Evolutionary conservation across 2,797 vertebrate genomes (phyloP).

Genomic region (Sebastes nivosus): DNA sequence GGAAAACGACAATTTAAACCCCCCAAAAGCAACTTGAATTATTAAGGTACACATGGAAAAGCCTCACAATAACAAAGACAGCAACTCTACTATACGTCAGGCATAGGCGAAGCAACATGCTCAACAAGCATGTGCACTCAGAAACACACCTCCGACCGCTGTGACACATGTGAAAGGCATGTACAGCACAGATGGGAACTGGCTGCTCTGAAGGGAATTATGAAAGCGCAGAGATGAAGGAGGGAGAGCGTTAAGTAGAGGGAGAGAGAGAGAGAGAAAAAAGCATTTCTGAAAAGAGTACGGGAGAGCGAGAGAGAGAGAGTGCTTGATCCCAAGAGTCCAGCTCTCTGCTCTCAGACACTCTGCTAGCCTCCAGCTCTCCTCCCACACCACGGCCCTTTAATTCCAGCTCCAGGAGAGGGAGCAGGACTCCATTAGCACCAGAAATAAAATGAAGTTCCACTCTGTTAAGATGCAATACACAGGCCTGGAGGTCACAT

Average conservation of each 20-base stretch:
- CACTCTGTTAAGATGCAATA: constrained; percentile 5
- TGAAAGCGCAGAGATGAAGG: constrained; percentile 21
- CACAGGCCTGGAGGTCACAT: neutral
- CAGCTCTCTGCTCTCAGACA: constrained; percentile 44
- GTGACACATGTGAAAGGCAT: constrained; percentile 38
- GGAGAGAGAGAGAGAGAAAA: neutral
- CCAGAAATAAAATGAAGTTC: constrained; percentile 22
- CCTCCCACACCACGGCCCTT: constrained; percentile 29
- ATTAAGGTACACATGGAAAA: neutral
- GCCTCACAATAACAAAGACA: neutral
- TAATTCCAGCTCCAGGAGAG: constrained; percentile 35
- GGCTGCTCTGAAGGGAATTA: constrained; percentile 37
- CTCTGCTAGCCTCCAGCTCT: constrained; percentile 24
- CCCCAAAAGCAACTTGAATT: constrained; percentile 10
- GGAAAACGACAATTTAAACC: neutral
- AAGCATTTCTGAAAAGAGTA: constrained; percentile 1
- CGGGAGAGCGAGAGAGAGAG: neutral
- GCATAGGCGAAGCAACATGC: neutral
- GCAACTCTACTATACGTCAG: neutral
- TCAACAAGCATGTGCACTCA: neutral
- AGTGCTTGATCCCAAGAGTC: constrained; percentile 30
- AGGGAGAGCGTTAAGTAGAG: neutral
- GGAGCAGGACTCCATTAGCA: constrained; percentile 56
- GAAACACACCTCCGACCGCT: constrained; percentile 34
- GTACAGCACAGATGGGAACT: constrained; percentile 40